phyloP scores from a whole-genome alignment of 2,888 invertebrate species.

The Cyclophora albipunctata region DNA sequence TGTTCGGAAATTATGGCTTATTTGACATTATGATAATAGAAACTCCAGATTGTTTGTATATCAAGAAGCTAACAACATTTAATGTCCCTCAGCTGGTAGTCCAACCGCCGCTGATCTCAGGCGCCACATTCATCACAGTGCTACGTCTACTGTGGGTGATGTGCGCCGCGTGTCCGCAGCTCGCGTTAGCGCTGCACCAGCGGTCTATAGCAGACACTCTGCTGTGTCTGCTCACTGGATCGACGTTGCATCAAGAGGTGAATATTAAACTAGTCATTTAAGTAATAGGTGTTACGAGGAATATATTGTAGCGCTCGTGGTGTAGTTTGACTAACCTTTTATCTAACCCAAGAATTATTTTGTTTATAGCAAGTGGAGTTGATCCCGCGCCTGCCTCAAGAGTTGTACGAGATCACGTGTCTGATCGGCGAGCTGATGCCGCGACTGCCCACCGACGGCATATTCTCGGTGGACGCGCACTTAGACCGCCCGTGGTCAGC shows the following conservation, averaged over 20 bases:
- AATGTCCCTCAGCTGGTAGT: conserved; percentile 81
- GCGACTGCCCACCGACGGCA: conserved; percentile 93
- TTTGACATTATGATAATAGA: no score
- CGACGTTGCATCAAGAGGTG: conserved; percentile 76
- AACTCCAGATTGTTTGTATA: no score
- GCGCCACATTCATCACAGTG: conserved; percentile 96
- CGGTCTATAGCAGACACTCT: conserved; percentile 97
- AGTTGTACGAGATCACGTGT: conserved; percentile 97
- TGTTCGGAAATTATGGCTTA: no score
- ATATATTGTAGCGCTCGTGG: no score
- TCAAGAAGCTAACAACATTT: no score
- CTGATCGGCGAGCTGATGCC: conserved; percentile 98
- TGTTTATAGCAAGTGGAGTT: conserved; percentile 81
- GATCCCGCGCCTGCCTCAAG: conserved; percentile 93
- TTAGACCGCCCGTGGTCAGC: conserved; percentile 84
- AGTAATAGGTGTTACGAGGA: not conserved
- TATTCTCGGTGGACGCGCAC: conserved; percentile 94
- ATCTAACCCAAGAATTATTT: not conserved
- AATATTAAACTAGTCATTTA: not conserved
- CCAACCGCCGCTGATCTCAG: conserved; percentile 95
- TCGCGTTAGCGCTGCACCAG: conserved; percentile 92
- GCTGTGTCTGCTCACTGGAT: conserved; percentile 94
- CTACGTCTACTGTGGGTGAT: conserved; percentile 96
- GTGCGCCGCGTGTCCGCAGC: conserved; percentile 95
- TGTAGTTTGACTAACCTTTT: not conserved